These are phyloP conservation scores for Hoplodrina ambigua DNA, from an alignment of 2,888 invertebrate species.

Conservation along the genomic window DNA sequence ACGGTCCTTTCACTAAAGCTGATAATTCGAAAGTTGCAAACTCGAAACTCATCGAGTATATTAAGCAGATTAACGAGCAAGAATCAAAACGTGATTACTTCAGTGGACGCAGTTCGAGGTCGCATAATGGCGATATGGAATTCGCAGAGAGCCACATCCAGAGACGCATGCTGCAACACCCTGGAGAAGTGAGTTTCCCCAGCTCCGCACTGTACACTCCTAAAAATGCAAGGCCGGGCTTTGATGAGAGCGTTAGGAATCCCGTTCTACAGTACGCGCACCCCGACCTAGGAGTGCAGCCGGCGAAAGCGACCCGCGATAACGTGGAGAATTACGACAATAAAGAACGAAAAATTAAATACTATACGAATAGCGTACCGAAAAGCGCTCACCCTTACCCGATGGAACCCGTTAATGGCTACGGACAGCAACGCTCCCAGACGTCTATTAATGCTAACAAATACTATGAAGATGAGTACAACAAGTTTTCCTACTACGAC, in stretches of 20 bases:
- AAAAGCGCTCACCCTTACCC: conserved; percentile 91
- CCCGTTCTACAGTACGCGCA: conserved; percentile 95
- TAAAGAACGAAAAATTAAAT: conserved; percentile 84
- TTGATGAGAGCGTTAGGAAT: conserved; percentile 93
- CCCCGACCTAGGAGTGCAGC: conserved; percentile 94
- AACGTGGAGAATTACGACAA: conserved; percentile 78
- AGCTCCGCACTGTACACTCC: conserved; percentile 92
- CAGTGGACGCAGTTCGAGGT: conserved; percentile 87
- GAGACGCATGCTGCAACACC: conserved; percentile 93
- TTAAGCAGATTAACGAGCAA: conserved; percentile 92
- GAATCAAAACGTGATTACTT: conserved; percentile 91
- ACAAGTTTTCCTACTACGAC: conserved; percentile 90
- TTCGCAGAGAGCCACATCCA: conserved; percentile 91
- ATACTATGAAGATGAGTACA: conserved; percentile 88
- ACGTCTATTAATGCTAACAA: conserved; percentile 84
- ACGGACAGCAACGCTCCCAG: conserved; percentile 84
- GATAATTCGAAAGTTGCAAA: conserved; percentile 91
- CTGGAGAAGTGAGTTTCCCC: conserved; percentile 92
- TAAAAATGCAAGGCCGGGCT: conserved; percentile 90
- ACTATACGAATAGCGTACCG: conserved; percentile 88
- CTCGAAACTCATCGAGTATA: conserved; percentile 92
- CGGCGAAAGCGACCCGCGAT: conserved; percentile 91
- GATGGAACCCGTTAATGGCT: conserved; percentile 87
- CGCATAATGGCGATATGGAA: conserved; percentile 85
- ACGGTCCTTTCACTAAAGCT: conserved; percentile 92